Base-by-base conservation (phyloP, 92 coral and sea anemone species). In the Paramuricea clavata region DNA sequence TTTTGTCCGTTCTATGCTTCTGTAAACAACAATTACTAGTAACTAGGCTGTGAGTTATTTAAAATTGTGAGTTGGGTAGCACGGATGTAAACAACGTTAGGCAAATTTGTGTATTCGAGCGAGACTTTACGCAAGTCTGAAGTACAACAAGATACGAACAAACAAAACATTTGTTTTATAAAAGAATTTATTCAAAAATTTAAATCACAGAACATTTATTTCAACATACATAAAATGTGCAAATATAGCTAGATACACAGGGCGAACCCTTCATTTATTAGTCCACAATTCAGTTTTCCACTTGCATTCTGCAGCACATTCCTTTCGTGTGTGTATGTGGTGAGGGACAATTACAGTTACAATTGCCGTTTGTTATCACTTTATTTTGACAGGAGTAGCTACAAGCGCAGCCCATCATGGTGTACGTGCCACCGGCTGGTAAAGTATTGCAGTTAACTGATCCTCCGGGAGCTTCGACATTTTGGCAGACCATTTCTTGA, bases 351-450 rank as follows among this genome's bases (percentile, higher is more conserved):
- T 16, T 42, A 30, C 84, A 79, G 21, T 57, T 28, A 65, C 84
- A 79, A n/a, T 21, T 28, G 6, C 57, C 54, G 7, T 26, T 15
- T 1, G 6, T 17, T 10, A 59, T 79, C 34, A 21, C 31, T 42
- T 79, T 60, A 4, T 26, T 9, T 13, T 47, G 7, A 60, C 84
- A 79, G 7, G 84, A 79, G 49, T 79, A 79, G 32, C 54, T 23
- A 60, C 84, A 79, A 54, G 59, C n/a, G 36, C 84, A 79, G 12
- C 71, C 71, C 57, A 61, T 57, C 84, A 79, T 79, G n/a, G 10
- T 23, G 49, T 59, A 79, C 33, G 54, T 31, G 16, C 33, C 1
- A 2, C 57, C 35, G 0, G 50, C 84, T 0, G 84, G 72, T 41
- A 61, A 36, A 8, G 57, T 33, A 12, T 21, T 42, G 30, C 84